A percentile compares a stretch with the other conserved stretches of the same genome.
Evolutionary conservation across 2,113 vertebrate genomes (phyloP).

Genomic region (Sylvietta virens): DNA sequence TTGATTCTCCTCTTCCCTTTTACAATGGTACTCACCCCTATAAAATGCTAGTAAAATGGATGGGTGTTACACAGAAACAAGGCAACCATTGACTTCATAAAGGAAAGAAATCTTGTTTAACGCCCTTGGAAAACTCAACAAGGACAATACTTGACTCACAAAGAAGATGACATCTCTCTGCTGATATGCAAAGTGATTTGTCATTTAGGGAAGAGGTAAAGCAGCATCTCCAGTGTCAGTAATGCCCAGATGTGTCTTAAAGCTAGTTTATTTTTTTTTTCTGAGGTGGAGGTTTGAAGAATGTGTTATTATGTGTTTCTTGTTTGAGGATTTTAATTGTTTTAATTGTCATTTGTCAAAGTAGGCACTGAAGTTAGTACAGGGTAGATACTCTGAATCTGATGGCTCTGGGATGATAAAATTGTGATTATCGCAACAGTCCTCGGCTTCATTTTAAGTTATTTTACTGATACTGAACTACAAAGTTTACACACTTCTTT

Average conservation of each 20-base stretch:
- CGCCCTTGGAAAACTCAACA: conserved; percentile 20
- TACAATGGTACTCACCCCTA: background rate
- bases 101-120: conserved; percentile 52
- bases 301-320: background rate
- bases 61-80: background rate
- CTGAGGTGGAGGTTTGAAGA: background rate
- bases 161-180: background rate
- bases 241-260: background rate
- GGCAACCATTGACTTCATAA: conserved; percentile 1
- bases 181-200: conserved; percentile 14
- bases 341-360: background rate
- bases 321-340: background rate
- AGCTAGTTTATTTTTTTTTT: background rate
- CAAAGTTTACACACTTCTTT: background rate
- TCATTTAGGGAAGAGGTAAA: background rate
- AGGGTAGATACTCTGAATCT: background rate
- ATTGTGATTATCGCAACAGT: background rate
- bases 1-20: background rate
- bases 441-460: background rate
- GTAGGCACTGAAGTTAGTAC: rapidly evolving
- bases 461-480: background rate
- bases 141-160: background rate
- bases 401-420: background rate
- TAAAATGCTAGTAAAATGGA: background rate
- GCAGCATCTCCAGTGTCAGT: background rate